Percentiles rank a stretch among this genome's conserved stretches.
Conservation (phyloP, 2,113 vertebrate genomes). For the Reinhardtius hippoglossoides region DNA sequence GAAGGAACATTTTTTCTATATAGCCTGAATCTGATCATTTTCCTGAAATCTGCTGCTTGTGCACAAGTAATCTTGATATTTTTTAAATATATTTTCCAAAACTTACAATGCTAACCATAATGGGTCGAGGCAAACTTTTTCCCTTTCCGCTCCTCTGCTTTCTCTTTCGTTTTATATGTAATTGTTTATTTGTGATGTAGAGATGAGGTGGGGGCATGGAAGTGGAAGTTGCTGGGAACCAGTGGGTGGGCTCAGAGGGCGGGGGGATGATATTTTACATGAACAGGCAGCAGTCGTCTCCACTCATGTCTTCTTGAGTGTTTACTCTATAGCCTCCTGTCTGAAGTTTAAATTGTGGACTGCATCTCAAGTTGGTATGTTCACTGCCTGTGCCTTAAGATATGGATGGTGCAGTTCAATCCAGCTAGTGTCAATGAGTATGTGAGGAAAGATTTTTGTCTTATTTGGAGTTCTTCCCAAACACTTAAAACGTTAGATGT, state of each 20-base stretch:
- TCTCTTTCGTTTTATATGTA: slow-evolving; percentile 1
- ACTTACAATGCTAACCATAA: neutral
- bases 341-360: slow-evolving; percentile 3
- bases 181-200: slow-evolving; percentile 31
- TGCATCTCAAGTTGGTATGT: neutral
- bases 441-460: too few relatives aligned
- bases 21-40: neutral
- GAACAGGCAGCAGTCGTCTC: neutral
- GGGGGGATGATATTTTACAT: neutral
- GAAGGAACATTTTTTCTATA: neutral
- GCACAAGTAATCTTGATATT: neutral
- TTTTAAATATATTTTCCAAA: slow-evolving; percentile 7
- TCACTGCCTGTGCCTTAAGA: neutral
- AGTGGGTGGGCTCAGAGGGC: slow-evolving; percentile 13
- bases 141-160: neutral
- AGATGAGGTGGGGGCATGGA: neutral
- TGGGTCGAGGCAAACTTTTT: neutral
- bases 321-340: slow-evolving; percentile 28
- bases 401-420: too few relatives aligned
- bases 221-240: slow-evolving; percentile 6
- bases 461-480: too few relatives aligned
- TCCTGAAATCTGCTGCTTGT: neutral
- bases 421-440: too few relatives aligned
- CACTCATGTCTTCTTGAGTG: slow-evolving; percentile 16
- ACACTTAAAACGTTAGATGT: too few relatives aligned